Conservation (phyloP, 2,888 invertebrate species). For the Chymomyza fuscimana region DNA sequence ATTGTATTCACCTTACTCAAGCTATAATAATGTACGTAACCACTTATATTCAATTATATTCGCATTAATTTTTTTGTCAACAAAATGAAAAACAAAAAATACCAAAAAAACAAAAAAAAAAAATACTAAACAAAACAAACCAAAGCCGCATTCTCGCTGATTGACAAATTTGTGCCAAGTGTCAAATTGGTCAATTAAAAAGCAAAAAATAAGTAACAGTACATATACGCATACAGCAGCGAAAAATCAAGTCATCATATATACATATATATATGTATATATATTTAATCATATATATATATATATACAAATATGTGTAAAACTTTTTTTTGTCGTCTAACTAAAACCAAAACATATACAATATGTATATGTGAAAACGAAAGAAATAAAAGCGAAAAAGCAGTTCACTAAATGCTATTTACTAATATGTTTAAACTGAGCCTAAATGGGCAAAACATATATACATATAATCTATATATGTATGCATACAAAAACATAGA, state of each 20-base stretch:
- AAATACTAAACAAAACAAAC: slow-evolving; percentile 2
- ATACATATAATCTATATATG: slow-evolving; percentile 24
- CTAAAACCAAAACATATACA: slow-evolving; percentile 20
- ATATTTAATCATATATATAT: neutral
- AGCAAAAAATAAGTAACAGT: slow-evolving; percentile 27
- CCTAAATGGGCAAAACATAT: slow-evolving; percentile 54
- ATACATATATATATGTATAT: slow-evolving; percentile 43
- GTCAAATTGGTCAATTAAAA: slow-evolving; percentile 1
- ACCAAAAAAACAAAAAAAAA: slow-evolving; percentile 28
- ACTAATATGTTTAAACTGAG: neutral
- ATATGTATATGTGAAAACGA: too few relatives aligned
- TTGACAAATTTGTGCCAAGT: slow-evolving; percentile 9
- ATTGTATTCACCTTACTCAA: slow-evolving; percentile 49
- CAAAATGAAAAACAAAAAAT: slow-evolving; percentile 16
- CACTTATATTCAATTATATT: slow-evolving; percentile 47
- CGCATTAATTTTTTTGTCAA: slow-evolving; percentile 47
- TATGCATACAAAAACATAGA: neutral
- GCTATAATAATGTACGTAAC: slow-evolving; percentile 29
- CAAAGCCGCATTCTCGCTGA: slow-evolving; percentile 29
- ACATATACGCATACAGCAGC: neutral
- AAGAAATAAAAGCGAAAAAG: neutral
- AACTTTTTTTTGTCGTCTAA: slow-evolving; percentile 59
- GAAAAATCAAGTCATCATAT: slow-evolving; percentile 4
- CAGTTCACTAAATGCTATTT: neutral
- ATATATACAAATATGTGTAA: neutral